These are phyloP conservation scores for Zophobas morio DNA, from an alignment of 1,140 invertebrate species.

Conservation along the genomic window DNA sequence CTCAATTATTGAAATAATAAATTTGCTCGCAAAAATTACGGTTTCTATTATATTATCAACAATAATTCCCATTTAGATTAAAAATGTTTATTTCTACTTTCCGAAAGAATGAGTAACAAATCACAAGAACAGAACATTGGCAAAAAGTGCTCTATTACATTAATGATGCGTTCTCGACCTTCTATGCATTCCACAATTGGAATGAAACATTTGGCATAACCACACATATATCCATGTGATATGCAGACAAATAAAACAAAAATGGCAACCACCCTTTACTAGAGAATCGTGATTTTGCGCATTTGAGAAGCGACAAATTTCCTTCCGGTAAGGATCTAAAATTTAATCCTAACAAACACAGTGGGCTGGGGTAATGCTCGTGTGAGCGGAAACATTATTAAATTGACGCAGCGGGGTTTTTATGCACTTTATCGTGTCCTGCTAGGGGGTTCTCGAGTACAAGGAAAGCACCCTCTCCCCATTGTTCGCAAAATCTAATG, in stretches of 20 bases:
- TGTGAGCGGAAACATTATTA: constrained; percentile 64
- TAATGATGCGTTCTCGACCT: too few species aligned
- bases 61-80: too few species aligned
- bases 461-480: constrained; percentile 35
- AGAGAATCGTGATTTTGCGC: constrained; percentile 2
- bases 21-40: too few species aligned
- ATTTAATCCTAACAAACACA: constrained; percentile 55
- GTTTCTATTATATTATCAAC: too few species aligned
- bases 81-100: too few species aligned
- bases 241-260: not conserved
- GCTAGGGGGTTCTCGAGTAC: constrained; percentile 34
- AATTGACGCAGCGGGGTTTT: constrained; percentile 64
- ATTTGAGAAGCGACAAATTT: constrained; percentile 41
- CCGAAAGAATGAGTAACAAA: not conserved
- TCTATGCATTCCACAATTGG: too few species aligned
- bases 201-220: too few species aligned
- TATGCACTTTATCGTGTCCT: constrained; percentile 60
- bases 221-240: too few species aligned
- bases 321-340: constrained; percentile 51
- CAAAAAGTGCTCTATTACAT: too few species aligned
- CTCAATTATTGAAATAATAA: too few species aligned
- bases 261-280: not conserved
- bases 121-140: not conserved
- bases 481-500: constrained; percentile 53
- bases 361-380: constrained; percentile 52